Conservation (phyloP, 2,888 invertebrate genomes). For the Brachyptera putata region DNA sequence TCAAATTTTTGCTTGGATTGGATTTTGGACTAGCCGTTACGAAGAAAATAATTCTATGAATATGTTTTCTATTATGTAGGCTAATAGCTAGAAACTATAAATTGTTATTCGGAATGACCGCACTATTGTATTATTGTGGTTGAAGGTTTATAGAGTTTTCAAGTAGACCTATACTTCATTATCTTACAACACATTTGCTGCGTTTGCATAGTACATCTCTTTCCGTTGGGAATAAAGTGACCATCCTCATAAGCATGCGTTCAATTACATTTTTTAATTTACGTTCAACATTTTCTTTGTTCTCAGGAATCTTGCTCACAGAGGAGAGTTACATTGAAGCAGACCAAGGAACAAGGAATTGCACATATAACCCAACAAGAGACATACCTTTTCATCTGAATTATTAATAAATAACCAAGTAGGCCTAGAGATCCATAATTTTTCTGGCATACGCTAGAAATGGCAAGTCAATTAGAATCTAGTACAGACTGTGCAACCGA, state of each 20-base stretch:
- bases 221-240: too few relatives aligned
- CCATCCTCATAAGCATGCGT: background rate
- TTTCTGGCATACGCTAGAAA: background rate
- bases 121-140: too few relatives aligned
- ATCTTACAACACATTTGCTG: too few relatives aligned
- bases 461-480: background rate
- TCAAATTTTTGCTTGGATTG: too few relatives aligned
- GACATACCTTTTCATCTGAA: too few relatives aligned
- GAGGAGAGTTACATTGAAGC: slow-evolving; percentile 35
- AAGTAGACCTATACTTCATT: too few relatives aligned
- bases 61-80: too few relatives aligned
- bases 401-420: too few relatives aligned
- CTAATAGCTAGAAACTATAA: background rate
- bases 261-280: background rate
- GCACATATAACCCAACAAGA: background rate
- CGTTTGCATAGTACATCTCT: too few relatives aligned
- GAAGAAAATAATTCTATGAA: too few relatives aligned
- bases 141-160: too few relatives aligned
- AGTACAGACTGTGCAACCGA: background rate
- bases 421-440: background rate
- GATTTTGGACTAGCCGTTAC: too few relatives aligned
- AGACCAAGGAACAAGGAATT: background rate
- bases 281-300: slow-evolving; percentile 24
- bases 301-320: slow-evolving; percentile 41
- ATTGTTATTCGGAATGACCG: background rate